These are phyloP conservation scores for Vombatus ursinus DNA, from an alignment of 2,113 vertebrate genomes.

Conservation along the genomic window DNA sequence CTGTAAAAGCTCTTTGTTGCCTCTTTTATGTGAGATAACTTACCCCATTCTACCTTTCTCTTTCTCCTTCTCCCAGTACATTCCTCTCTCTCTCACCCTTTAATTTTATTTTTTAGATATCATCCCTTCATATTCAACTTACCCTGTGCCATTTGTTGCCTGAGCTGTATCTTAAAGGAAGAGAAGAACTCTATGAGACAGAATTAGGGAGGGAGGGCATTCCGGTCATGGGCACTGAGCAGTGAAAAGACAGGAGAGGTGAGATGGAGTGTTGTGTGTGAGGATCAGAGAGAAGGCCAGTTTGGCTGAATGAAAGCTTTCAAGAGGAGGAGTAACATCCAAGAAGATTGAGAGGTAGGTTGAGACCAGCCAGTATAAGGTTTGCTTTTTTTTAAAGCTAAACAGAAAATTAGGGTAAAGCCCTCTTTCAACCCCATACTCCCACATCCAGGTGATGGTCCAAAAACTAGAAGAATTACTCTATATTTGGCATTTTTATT, in stretches of 20 bases:
- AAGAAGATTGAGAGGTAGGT: neutral
- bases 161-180: neutral
- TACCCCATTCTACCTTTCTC: too few species aligned
- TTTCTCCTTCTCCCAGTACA: too few species aligned
- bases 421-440: too few species aligned
- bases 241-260: neutral
- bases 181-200: neutral
- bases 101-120: too few species aligned
- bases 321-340: neutral
- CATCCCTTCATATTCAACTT: too few species aligned
- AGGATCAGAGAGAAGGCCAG: neutral
- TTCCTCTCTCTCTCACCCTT: too few species aligned
- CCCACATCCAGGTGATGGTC: too few species aligned
- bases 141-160: too few species aligned
- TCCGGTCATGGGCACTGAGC: neutral
- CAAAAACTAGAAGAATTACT: neutral
- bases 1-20: too few species aligned
- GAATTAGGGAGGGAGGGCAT: neutral
- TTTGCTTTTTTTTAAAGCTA: too few species aligned
- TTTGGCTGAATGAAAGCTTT: neutral
- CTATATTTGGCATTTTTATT: neutral
- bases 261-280: neutral
- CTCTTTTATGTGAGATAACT: too few species aligned
- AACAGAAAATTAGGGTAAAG: too few species aligned
- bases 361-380: neutral